Evolutionary conservation across 2,113 vertebrate genomes (phyloP), one percentile per base, ranked within the genome.

Genomic region (Cardinalis cardinalis): DNA sequence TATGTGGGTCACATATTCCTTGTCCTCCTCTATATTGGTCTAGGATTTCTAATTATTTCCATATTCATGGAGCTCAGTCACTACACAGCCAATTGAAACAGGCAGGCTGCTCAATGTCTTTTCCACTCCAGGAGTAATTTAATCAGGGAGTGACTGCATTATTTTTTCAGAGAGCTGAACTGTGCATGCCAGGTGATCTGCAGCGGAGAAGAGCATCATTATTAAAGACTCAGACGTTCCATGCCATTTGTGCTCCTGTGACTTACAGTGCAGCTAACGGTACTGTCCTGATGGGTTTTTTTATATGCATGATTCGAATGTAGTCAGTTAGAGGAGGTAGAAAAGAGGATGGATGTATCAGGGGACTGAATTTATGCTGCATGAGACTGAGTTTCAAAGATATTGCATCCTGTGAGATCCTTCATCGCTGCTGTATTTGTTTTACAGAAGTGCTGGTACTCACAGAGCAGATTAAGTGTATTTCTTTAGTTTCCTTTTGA

Each of bases 71-170:
- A 68, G 46, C 36, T 86, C 85, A 61, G 68, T 88, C 32, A 51
- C 68, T 73, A 64, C 23, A 18, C 36, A 77, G 83, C 76, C 92
- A 64, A 34, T 36, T 0, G 29, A 88, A 95, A 44, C 60, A 59
- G 75, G 31, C 88, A 88, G 79, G 52, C 72, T 91, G 75, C 56
- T 93, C 71, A 65, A 76, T 92, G 71, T 80, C 59, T 89, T 93
- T 94, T 95, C 79, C 68, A 74, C 52, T 88, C 64, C 52, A 36
- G 28, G 52, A 88, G 93, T 92, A 92, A 92, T 91, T 91, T 79
- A 87, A 80, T 89, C 85, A 76, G 84, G 71, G 87, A 93, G 59
- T 65, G 68, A 59, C 70, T 59, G 56, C 64, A 55, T 84, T 82
- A 76, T 79, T 79, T 84, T 72, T 81, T 68, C 77, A 82, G 70